A percentile compares a stretch with the other conserved stretches of the same genome.
phyloP scores from a whole-genome alignment of 2,888 invertebrate species.

The Stenurella melanura region DNA sequence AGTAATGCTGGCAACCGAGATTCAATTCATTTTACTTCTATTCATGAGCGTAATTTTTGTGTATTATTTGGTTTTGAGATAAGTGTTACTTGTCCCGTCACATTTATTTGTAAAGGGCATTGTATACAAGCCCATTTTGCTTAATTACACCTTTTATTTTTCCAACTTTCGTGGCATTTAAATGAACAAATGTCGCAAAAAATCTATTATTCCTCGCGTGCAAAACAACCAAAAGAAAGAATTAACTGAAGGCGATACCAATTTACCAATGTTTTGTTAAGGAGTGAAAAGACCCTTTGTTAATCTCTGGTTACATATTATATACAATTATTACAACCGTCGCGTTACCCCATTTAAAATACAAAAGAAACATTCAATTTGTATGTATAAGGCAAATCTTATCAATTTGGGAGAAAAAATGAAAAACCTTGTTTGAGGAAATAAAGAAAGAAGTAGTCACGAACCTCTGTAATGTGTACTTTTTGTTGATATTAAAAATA shows the following conservation, averaged over 20 bases:
- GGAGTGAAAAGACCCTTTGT: conserved; percentile 37
- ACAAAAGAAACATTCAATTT: conserved; percentile 36
- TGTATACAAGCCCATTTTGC: neutral
- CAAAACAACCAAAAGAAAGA: conserved; percentile 29
- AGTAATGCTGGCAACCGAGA: too few relatives aligned
- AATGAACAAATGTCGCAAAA: conserved; percentile 18
- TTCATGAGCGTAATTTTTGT: too few relatives aligned
- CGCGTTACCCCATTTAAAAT: conserved; percentile 20
- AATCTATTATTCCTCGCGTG: conserved; percentile 33
- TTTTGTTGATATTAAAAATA: conserved; percentile 23
- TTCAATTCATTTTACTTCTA: too few relatives aligned
- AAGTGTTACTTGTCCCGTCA: neutral
- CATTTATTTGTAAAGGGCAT: neutral
- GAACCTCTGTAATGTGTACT: neutral
- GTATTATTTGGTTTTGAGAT: too few relatives aligned
- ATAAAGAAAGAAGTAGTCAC: conserved; percentile 20
- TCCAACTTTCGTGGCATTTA: conserved; percentile 1
- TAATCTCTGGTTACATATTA: conserved; percentile 28
- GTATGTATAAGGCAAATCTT: conserved; percentile 29
- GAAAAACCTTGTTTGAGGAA: conserved; percentile 22
- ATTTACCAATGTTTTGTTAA: conserved; percentile 36
- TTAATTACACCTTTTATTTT: conserved; percentile 15
- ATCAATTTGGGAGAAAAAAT: conserved; percentile 23
- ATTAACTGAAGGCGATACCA: conserved; percentile 38
- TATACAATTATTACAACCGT: conserved; percentile 35